Percentiles rank a stretch among this genome's conserved stretches.
Conservation (phyloP, 2,797 vertebrate genomes). For the Synaphobranchus kaupii region DNA sequence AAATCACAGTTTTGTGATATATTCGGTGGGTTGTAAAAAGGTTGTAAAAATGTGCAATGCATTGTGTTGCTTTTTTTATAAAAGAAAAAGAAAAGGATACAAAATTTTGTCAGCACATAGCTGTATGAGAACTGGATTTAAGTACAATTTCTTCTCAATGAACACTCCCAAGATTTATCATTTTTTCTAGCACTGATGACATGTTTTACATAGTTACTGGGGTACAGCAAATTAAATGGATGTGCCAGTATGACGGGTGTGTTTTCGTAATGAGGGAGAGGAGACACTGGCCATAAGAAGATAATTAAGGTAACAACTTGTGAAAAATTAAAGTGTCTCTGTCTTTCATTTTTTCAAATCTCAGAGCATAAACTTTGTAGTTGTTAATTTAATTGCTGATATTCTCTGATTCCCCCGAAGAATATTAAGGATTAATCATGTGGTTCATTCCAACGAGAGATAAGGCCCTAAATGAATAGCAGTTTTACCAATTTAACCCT, state of each 20-base stretch:
- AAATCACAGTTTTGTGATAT: neutral
- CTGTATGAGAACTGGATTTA: constrained; percentile 45
- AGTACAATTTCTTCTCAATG: constrained; percentile 64
- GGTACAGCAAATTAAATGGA: constrained; percentile 74
- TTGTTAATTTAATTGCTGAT: constrained; percentile 87
- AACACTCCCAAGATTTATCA: constrained; percentile 73
- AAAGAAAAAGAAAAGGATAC: no score
- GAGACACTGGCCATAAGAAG: constrained; percentile 78
- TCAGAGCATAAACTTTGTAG: constrained; percentile 83
- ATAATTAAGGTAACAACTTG: constrained; percentile 88
- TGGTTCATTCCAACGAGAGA: constrained; percentile 82
- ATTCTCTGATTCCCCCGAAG: constrained; percentile 79
- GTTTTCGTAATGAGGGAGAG: constrained; percentile 75
- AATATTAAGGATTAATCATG: constrained; percentile 89
- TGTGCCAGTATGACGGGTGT: constrained; percentile 64
- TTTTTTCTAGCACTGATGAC: constrained; percentile 60
- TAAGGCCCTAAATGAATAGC: constrained; percentile 83
- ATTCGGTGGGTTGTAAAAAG: neutral
- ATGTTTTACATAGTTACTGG: constrained; percentile 66
- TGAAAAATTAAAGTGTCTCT: constrained; percentile 83
- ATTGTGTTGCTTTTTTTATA: neutral
- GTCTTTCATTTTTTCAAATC: constrained; percentile 80
- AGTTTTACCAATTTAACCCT: constrained; percentile 84
- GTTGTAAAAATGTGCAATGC: neutral
- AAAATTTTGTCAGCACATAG: constrained; percentile 53